Base-by-base conservation (phyloP, 2,113 vertebrate genomes). In the Suricata suricatta region DNA sequence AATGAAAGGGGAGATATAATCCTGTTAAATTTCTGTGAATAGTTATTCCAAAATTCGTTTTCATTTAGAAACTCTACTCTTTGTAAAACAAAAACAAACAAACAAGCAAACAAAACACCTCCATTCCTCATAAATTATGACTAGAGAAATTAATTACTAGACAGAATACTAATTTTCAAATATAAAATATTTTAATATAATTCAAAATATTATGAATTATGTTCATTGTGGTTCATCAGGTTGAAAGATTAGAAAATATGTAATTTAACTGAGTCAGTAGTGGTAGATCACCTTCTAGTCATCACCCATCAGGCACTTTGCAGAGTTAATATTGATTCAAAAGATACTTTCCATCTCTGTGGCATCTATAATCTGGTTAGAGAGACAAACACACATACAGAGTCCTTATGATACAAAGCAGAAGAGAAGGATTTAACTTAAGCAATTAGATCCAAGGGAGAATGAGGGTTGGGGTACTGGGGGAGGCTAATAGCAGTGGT, bases 361-460 rank as follows among this genome's bases (percentile, higher is more conserved):
- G 23, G 25, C 10, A 25, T 71, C 31, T 93, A 35, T 82, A 69
- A 66, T 71, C 38, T 95, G 41, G 11, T 87, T 74, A 80, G 72
- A 85, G 19, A 90, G 31, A 69, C 16, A 91, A 85, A 90, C 17
- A 71, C 12, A 84, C 47, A 90, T 12, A 47, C 3, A 92, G 83
- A 96, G 66, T 33, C 10, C 10, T 74, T 91, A 86, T 68, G 13
- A 72, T 60, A n/a, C 2, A 93, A 88, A 93, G 83, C 35, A 90
- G 63, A 95, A 95, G 89, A 72, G 41, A 77, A 92, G n/a, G 88
- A n/a, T 87, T 95, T 93, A 88, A 64, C 16, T 86, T 33, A 96
- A 54, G 57, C 66, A n/a, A 9, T 15, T 68, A 93, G 52, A 82
- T 57, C 29, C 35, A 71, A 72, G 29, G 31, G 31, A 95, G 72